Base-by-base conservation (phyloP, 2,888 invertebrate species). In the Pantelozetes paolii region DNA sequence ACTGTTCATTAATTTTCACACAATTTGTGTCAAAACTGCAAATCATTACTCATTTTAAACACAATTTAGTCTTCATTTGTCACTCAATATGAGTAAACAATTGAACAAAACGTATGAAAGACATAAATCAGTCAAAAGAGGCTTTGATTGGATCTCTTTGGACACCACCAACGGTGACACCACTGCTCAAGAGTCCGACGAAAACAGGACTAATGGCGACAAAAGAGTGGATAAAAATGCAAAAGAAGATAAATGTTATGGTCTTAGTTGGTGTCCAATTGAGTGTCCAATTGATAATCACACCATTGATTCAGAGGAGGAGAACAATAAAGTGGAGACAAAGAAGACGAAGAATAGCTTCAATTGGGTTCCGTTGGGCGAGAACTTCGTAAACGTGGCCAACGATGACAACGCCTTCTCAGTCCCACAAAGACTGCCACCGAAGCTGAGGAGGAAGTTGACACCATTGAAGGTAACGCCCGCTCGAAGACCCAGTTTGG, bases 351-450 rank as follows among this genome's bases (percentile, higher is more conserved):
- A 40, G 18, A 23, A 20, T 23, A 23, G 9, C 20, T 40, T 67
- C 42, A 42, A 40, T 67, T 67, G 67, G 67, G 67, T 67, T 8
- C 67, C 67, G 2, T 67, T 67, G 23, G 67, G 67, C 1, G 67
- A 67, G 26, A 67, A 67, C 40, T 40, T 20, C 18, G 23, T 42
- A 2, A 67, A 67, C 13, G 36, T 36, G 9, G 2, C 36, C n/a
- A 36, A 36, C 67, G 15, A 40, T 23, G 59, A 59, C 18, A 30
- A 40, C 1, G 20, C 1, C 2, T 67, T 67, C 40, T 5, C 36
- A 18, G 67, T 67, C 20, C 67, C 67, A 1, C 67, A 67, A 67
- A 36, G 67, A 67, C 40, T 67, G 18, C 67, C 67, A 1, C 13
- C 40, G 67, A 67, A 42, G 11, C 18, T 67, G 23, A 67, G 36